Conservation (phyloP, 2,888 invertebrate genomes). For the Alviniconcha strummeri region DNA sequence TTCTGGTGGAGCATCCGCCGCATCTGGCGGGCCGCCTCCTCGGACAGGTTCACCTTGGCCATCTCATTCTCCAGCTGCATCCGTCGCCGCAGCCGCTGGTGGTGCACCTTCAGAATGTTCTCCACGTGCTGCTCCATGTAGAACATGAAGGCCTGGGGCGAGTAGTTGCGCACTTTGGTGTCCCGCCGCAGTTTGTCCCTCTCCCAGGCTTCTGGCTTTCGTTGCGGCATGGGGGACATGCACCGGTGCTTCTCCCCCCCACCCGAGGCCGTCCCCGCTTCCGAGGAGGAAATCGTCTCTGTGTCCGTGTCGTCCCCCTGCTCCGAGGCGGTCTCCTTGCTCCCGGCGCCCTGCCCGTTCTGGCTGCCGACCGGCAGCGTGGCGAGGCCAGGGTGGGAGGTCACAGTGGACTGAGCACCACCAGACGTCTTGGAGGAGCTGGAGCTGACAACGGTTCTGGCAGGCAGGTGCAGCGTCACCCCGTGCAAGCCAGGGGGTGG, state of each 20-base stretch:
- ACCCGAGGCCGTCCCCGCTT: constrained; percentile 45
- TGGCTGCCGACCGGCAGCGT: constrained; percentile 3
- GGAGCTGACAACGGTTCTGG: constrained; percentile 10
- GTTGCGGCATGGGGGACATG: constrained; percentile 92
- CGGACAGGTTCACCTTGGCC: constrained; percentile 84
- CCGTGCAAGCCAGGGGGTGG: constrained; percentile 26
- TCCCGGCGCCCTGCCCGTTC: constrained; percentile 21
- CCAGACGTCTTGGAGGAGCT: neutral
- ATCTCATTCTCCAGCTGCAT: constrained; percentile 97
- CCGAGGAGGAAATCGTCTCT: constrained; percentile 46
- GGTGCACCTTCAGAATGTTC: constrained; percentile 95
- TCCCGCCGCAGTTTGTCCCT: constrained; percentile 87
- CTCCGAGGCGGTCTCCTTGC: constrained; percentile 25
- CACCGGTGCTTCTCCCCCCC: constrained; percentile 63
- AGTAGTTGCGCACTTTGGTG: constrained; percentile 89
- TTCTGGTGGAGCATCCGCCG: constrained; percentile 97
- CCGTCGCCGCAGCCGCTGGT: constrained; percentile 90
- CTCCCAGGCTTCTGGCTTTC: constrained; percentile 90
- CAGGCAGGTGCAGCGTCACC: constrained; percentile 18
- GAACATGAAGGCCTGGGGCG: constrained; percentile 97
- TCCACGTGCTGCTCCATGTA: constrained; percentile 99
- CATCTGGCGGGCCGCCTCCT: constrained; percentile 79
- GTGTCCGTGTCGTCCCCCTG: constrained; percentile 50
- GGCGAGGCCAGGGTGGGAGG: neutral
- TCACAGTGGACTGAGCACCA: neutral